Conservation (phyloP, 2,888 invertebrate genomes). For the Ichneumon xanthorius region DNA sequence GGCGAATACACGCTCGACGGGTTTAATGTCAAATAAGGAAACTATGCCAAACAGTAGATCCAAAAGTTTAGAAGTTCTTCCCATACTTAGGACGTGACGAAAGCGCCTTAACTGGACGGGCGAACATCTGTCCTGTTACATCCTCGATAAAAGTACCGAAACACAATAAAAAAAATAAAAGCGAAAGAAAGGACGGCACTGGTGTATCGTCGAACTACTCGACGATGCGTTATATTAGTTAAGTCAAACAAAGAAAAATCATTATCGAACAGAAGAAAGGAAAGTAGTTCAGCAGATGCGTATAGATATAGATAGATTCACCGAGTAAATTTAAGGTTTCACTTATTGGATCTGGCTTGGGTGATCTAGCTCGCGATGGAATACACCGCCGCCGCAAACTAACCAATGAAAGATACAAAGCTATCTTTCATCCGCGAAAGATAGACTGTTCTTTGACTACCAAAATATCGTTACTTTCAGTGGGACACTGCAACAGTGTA, state of each 20-base stretch:
- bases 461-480: background rate
- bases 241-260: slow-evolving; percentile 21
- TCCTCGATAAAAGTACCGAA: background rate
- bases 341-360: slow-evolving; percentile 76
- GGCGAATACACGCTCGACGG: slow-evolving; percentile 71
- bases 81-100: slow-evolving; percentile 67
- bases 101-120: slow-evolving; percentile 16
- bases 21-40: slow-evolving; percentile 77
- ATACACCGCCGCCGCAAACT: slow-evolving; percentile 8
- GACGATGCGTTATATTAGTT: slow-evolving; percentile 7
- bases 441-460: background rate
- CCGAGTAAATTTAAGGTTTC: slow-evolving; percentile 78
- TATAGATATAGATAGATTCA: slow-evolving; percentile 65
- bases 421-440: slow-evolving; percentile 4
- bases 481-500: background rate
- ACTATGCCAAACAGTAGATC: slow-evolving; percentile 75
- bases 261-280: slow-evolving; percentile 45
- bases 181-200: background rate
- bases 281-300: slow-evolving; percentile 71
- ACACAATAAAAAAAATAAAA: slow-evolving; percentile 13
- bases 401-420: slow-evolving; percentile 33
- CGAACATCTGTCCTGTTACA: background rate
- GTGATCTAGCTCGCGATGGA: slow-evolving; percentile 44
- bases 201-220: background rate
- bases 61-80: slow-evolving; percentile 73